Percentiles rank a stretch among this genome's conserved stretches.
Evolutionary conservation across 2,797 vertebrate genomes (phyloP).

Genomic region (Muraenolepis orangiensis): DNA sequence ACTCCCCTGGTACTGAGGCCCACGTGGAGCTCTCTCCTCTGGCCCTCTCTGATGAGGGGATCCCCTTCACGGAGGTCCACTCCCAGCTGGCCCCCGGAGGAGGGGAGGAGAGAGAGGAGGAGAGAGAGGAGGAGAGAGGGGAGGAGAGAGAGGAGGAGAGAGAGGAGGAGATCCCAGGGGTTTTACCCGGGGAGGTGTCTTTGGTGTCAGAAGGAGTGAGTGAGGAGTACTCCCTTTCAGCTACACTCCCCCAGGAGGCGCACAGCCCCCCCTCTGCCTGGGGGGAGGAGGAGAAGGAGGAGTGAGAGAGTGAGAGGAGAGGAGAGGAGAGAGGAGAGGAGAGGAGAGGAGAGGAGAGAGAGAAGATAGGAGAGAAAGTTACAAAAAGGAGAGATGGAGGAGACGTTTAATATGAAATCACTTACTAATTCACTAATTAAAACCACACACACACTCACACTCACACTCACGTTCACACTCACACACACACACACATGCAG

Average conservation of each 20-base stretch:
- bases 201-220: slow-evolving; percentile 46
- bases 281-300: not conserved
- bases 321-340: slow-evolving; percentile 5
- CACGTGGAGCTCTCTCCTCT: slow-evolving; percentile 64
- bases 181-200: slow-evolving; percentile 9
- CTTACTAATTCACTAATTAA: not conserved
- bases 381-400: no score
- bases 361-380: slow-evolving; percentile 11
- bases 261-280: no score
- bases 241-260: slow-evolving; percentile 48
- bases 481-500: not conserved
- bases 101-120: not conserved
- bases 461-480: not conserved
- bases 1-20: slow-evolving; percentile 21
- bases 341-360: not conserved
- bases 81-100: slow-evolving; percentile 59
- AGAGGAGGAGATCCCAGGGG: not conserved
- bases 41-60: slow-evolving; percentile 55
- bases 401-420: not conserved
- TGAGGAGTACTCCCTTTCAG: slow-evolving; percentile 53
- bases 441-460: not conserved
- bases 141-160: not conserved
- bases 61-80: slow-evolving; percentile 68
- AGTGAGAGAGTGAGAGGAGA: slow-evolving; percentile 10
- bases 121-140: not conserved